A percentile compares a stretch with the other conserved stretches of the same genome.
These are phyloP conservation scores for Petrolisthes cinctipes DNA, from an alignment of 2,888 invertebrate species.

Conservation along the genomic window DNA sequence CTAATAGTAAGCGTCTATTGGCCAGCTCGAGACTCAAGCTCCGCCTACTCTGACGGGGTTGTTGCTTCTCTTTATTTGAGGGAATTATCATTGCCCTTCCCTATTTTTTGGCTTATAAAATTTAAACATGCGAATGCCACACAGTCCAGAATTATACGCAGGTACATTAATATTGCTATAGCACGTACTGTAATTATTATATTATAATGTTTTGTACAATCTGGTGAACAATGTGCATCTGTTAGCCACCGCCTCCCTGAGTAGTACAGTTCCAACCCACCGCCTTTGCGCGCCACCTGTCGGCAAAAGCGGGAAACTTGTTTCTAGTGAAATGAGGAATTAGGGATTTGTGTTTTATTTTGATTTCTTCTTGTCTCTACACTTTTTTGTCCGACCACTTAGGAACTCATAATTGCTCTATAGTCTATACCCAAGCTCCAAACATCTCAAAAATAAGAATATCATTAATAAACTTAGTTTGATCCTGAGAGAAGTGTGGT, in stretches of 20 bases:
- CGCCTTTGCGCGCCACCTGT: conserved; percentile 57
- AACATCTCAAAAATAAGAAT: too few relatives aligned
- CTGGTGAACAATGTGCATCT: not conserved
- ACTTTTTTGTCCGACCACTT: conserved; percentile 5
- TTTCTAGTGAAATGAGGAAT: not conserved
- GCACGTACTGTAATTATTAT: too few relatives aligned
- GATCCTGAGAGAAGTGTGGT: too few relatives aligned
- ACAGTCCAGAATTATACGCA: too few relatives aligned
- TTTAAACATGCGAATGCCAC: too few relatives aligned
- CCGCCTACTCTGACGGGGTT: conserved; percentile 24
- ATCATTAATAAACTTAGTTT: too few relatives aligned
- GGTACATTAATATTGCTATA: too few relatives aligned
- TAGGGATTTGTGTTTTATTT: conserved; percentile 17
- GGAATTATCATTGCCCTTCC: too few relatives aligned
- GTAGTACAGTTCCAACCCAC: conserved; percentile 55
- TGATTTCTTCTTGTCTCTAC: conserved; percentile 21
- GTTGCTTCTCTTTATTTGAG: too few relatives aligned
- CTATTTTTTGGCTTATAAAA: too few relatives aligned
- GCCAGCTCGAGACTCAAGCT: not conserved
- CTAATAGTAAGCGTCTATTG: conserved; percentile 52
- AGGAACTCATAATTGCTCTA: too few relatives aligned
- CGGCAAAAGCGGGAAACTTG: conserved; percentile 34
- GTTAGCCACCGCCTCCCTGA: conserved; percentile 17
- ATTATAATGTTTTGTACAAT: not conserved
- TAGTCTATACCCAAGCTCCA: too few relatives aligned